Percentiles rank a stretch among this genome's conserved stretches.
These are phyloP conservation scores for Aurelia aurita complex sp. Pacific DNA, from an alignment of 30 jellyfish, hydroid and myxozoan species.

Conservation along the genomic window DNA sequence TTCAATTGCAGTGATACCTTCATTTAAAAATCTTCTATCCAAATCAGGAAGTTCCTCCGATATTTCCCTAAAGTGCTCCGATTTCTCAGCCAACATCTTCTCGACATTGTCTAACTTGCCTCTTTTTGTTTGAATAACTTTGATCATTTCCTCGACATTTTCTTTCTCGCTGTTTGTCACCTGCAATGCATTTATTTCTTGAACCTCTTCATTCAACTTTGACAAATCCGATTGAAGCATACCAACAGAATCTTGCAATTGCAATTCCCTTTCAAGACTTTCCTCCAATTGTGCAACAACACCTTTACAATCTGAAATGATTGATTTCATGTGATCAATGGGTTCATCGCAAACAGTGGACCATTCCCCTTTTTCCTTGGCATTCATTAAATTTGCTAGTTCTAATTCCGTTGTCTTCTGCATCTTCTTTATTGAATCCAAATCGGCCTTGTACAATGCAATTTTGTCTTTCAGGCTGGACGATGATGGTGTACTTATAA, in stretches of 20 bases:
- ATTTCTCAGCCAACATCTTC: not conserved
- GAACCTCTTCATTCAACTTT: not conserved
- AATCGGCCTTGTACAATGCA: not conserved
- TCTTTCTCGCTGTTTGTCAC: not conserved
- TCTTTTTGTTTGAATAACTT: not conserved
- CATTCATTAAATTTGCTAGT: too few species aligned
- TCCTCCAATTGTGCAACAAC: not conserved
- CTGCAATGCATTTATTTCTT: too few species aligned
- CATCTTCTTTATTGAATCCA: not conserved
- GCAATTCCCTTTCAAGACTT: not conserved
- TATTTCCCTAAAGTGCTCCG: not conserved
- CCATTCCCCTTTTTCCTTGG: not conserved
- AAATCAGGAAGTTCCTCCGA: not conserved
- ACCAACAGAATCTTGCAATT: not conserved
- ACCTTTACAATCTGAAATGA: not conserved
- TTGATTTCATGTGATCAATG: not conserved
- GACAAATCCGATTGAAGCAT: not conserved
- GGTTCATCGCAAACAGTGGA: not conserved
- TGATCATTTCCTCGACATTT: not conserved
- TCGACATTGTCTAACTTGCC: not conserved
- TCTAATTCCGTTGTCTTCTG: not conserved
- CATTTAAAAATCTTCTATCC: not conserved
- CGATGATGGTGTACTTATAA: not conserved
- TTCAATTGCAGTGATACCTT: not conserved
- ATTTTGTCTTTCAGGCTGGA: slow-evolving; percentile 1